Base-by-base conservation (phyloP, 2,113 vertebrate genomes). In the Neodontobutis hainanensis region DNA sequence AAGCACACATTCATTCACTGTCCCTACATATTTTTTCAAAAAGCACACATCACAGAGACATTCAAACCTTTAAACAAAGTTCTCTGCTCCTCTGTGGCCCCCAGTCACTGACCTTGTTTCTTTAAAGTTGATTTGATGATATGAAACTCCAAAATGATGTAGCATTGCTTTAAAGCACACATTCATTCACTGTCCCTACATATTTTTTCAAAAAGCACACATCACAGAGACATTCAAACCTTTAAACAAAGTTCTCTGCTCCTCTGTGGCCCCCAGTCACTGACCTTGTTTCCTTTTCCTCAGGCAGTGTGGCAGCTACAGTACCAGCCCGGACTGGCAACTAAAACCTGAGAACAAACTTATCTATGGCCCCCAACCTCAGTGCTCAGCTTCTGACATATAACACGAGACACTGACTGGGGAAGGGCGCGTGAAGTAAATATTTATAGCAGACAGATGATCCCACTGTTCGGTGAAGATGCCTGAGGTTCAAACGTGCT, bases 361-460 rank as follows among this genome's bases (percentile, higher is more conserved):
- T 10, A 71, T 70, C 43, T 68, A 9, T 16, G 42, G 16, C 70
- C 55, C 12, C 43, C 11, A 48, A 16, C 11, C 44, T 62, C 51
- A 34, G 42, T 68, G 42, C 16, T 70, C 51, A 68, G 61, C 84
- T 75, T 50, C 52, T 92, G 89, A 91, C 87, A 87, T 91, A 82
- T 90, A 90, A 81, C 79, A 73, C 52, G 78, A 78, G 58, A 72
- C 67, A 36, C 47, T 45, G 35, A 60, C 45, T 53, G 38, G 10
- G 42, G 56, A 15, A 15, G 77, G 83, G 76, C 77, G 78, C 84
- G 87, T 60, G 60, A 73, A 61, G 69, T 15, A 81, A 72, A 72
- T 90, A 90, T 90, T 87, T 83, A 87, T 90, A 88, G 88, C 53
- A 69, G 43, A 7, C 61, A 60, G 65, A 19, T 40, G 47, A 48